A percentile compares a stretch with the other conserved stretches of the same genome.
phyloP scores from a whole-genome alignment of 2,888 invertebrate genomes.

The Dromius quadrimaculatus region DNA sequence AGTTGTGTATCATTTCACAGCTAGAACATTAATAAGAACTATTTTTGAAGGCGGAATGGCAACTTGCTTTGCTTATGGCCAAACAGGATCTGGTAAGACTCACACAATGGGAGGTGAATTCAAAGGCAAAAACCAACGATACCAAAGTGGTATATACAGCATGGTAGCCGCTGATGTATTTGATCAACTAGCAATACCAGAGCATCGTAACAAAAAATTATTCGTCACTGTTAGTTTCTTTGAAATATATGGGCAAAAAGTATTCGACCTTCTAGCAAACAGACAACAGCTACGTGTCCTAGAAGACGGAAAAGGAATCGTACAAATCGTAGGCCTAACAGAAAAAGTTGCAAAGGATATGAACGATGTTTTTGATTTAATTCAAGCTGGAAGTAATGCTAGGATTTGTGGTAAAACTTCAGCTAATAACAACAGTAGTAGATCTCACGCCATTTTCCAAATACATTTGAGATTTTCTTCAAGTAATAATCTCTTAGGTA shows the following conservation, averaged over 20 bases:
- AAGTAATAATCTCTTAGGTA: conserved; percentile 87
- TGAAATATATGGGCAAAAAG: conserved; percentile 98
- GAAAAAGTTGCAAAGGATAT: conserved; percentile 83
- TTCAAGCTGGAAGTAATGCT: conserved; percentile 89
- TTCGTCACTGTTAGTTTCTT: conserved; percentile 96
- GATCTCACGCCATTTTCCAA: conserved; percentile 99
- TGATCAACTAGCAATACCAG: conserved; percentile 76
- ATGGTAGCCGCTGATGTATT: conserved; percentile 97
- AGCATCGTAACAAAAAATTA: conserved; percentile 86
- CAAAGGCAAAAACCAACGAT: conserved; percentile 93
- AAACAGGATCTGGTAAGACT: conserved; percentile 97
- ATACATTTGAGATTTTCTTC: conserved; percentile 86
- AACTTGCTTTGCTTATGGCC: conserved; percentile 99
- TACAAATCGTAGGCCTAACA: conserved; percentile 96
- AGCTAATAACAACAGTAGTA: conserved; percentile 97
- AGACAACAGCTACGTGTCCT: conserved; percentile 94
- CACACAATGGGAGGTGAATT: conserved; percentile 99
- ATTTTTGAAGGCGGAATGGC: conserved; percentile 99
- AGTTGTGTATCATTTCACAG: conserved; percentile 97
- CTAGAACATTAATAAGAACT: conserved; percentile 97
- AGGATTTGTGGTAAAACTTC: conserved; percentile 97
- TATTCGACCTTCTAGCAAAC: conserved; percentile 88
- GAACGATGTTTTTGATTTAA: conserved; percentile 92
- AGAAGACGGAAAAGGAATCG: conserved; percentile 97
- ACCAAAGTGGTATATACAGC: conserved; percentile 97